Evolutionary conservation across 1,140 invertebrate species (phyloP).

Genomic region (Pachypeltis micranthus): DNA sequence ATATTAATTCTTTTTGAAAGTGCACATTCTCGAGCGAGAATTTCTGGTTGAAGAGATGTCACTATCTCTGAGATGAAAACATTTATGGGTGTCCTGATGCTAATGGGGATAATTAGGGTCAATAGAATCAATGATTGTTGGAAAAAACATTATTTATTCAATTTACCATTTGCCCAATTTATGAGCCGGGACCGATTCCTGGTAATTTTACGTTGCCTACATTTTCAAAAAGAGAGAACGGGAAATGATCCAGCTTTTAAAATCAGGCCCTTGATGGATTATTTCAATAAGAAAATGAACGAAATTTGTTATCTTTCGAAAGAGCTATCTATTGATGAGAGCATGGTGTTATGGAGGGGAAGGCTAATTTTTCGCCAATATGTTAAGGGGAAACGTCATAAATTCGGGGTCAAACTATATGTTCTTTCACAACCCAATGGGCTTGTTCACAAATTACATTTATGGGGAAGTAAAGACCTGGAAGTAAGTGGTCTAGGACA

Average conservation of each 20-base stretch:
- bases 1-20: background rate
- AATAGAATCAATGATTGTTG: background rate
- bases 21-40: background rate
- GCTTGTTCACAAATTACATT: conserved; percentile 16
- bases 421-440: conserved; percentile 24
- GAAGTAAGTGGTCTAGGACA: background rate
- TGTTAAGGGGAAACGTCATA: conserved; percentile 7
- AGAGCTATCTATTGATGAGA: conserved; percentile 20
- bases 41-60: background rate
- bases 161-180: conserved; percentile 9
- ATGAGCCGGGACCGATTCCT: background rate
- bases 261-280: conserved; percentile 20
- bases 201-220: background rate
- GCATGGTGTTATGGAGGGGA: conserved; percentile 8
- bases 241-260: conserved; percentile 10
- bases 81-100: background rate
- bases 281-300: conserved; percentile 29
- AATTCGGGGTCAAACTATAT: conserved; percentile 15
- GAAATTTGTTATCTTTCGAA: conserved; percentile 26
- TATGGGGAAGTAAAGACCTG: background rate
- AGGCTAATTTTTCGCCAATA: background rate
- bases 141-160: background rate
- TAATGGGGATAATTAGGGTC: background rate
- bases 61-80: background rate
- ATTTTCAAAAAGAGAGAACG: background rate